Base-by-base conservation (phyloP, 37 sponge, comb jelly and placozoan genomes). In the Aplysina aerophoba region DNA sequence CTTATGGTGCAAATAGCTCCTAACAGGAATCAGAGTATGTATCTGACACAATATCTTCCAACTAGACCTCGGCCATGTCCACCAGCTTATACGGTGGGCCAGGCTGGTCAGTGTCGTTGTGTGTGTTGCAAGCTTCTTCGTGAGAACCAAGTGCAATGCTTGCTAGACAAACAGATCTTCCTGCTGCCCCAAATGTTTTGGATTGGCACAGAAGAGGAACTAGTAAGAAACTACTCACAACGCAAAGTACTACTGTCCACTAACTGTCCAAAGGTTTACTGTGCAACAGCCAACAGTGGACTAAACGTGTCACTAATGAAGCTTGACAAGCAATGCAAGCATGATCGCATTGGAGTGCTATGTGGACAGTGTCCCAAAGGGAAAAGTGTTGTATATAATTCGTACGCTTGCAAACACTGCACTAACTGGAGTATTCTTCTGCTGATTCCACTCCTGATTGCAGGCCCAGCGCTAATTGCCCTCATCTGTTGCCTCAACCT, bases 321-420 rank as follows among this genome's bases (percentile, higher is more conserved):
- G 36, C 30, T 79, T 41, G 79, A 77, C 57, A 57, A 30, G 53
- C 89, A 89, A 37, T 89, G 89, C 77, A 33, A 5, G 8, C 37
- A 85, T 39, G 53, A 56, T 56, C 68, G 79, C 1, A 54, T 75
- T 28, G 89, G 89, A 38, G 33, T 89, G 22, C 82, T 89, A 20
- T 89, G 89, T 85, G 85, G 89, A 1, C 38, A 44, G 4, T 89
- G 89, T 80, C 71, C 33, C 22, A 4, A 19, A 13, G 74, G 64
- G 80, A 55, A 41, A 38, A 85, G 89, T 38, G 55, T 59, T 25
- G 63, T 71, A 2, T 21, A 85, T 58, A 81, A 85, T 13, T 85
- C 85, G 15, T 38, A 36, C 21, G 22, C 22, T 20, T 89, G 89
- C 57, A 4, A 44, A 0, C 0, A 20, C 16, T 89, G 89, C 25